Base-by-base conservation (phyloP, 30 jellyfish, hydroid and myxozoan species). In the Turritopsis rubra region DNA sequence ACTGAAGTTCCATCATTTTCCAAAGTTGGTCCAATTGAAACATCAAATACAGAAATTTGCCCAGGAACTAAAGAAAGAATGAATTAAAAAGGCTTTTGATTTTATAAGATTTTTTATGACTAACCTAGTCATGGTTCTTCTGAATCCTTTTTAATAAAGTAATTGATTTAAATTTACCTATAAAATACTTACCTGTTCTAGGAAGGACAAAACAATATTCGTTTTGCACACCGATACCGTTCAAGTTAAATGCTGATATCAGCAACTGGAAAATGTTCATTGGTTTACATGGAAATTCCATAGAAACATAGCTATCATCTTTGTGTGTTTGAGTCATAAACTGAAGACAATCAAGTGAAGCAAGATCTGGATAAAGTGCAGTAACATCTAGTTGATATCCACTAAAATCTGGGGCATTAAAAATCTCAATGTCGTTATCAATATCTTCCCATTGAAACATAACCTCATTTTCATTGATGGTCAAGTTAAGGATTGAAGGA, bases 131-230 rank as follows among this genome's bases (percentile, higher is more conserved):
- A n/a, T n/a, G n/a, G n/a, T n/a, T n/a, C n/a, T n/a, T n/a, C n/a
- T n/a, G n/a, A n/a, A n/a, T n/a, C n/a, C n/a, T n/a, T n/a, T n/a
- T n/a, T n/a, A n/a, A n/a, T n/a, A n/a, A n/a, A n/a, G n/a, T n/a
- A n/a, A n/a, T n/a, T n/a, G n/a, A n/a, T n/a, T n/a, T n/a, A n/a
- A n/a, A n/a, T n/a, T n/a, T n/a, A n/a, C n/a, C n/a, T n/a, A 41
- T 41, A 41, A 41, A 41, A 3, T 27, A n/a, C 77, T 7, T 7
- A 68, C 77, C 30, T 68, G 77, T 68, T 68, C 77, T 68, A 1
- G 31, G 31, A n/a, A 68, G 30, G 9, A 27, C 30, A 27, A n/a
- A 68, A 68, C 77, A 68, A 68, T 68, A 68, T 68, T 68, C 77
- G 19, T 68, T 68, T 19, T 68, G 28, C 21, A 68, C 77, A 68